Evolutionary conservation across 2,113 vertebrate genomes (phyloP).

Genomic region (Illadopsis cleaveri): DNA sequence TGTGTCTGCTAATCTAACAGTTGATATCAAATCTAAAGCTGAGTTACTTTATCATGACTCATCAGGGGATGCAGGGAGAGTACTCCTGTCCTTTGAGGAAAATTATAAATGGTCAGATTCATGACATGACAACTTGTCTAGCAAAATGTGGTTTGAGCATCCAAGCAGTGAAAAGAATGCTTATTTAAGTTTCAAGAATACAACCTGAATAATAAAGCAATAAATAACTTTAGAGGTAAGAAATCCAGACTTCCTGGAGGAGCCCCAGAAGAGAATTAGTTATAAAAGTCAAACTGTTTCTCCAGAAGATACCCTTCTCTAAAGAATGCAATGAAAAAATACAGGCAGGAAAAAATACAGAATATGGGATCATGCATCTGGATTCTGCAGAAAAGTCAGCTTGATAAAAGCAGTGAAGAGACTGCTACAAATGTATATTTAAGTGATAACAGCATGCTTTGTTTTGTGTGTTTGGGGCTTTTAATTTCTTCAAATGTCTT

Average conservation of each 20-base stretch:
- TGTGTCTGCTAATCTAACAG: not conserved
- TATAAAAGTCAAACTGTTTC: not conserved
- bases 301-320: not conserved
- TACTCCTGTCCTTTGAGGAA: not conserved
- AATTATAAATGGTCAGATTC: not conserved
- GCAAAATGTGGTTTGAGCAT: not conserved
- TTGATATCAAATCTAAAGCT: not conserved
- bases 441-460: not conserved
- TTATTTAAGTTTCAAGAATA: not conserved
- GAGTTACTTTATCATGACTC: not conserved
- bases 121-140: not conserved
- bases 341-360: not conserved
- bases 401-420: not conserved
- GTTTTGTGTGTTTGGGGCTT: rapidly evolving
- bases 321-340: not conserved
- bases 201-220: not conserved
- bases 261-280: not conserved
- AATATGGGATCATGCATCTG: not conserved
- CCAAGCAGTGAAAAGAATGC: not conserved
- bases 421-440: not conserved
- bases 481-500: not conserved
- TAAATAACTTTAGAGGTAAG: not conserved
- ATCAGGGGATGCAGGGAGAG: not conserved
- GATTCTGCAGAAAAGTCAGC: not conserved
- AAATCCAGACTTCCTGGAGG: not conserved